phyloP scores from a whole-genome alignment of 2,888 invertebrate genomes.

The Pterostichus madidus region DNA sequence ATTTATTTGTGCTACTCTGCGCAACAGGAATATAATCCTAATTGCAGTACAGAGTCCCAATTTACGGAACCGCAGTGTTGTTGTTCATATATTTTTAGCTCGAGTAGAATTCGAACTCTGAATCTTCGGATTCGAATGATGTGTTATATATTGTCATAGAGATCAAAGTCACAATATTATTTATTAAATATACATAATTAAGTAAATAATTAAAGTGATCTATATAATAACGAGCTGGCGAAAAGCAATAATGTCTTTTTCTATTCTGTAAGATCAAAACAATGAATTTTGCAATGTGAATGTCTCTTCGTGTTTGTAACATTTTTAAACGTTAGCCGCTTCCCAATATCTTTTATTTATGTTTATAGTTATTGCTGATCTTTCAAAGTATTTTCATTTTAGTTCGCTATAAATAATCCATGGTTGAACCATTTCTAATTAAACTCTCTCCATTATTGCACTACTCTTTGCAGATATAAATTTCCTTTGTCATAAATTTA shows the following conservation, averaged over 20 bases:
- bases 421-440: conserved; percentile 48
- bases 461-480: conserved; percentile 50
- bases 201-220: no score
- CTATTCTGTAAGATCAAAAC: no score
- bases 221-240: no score
- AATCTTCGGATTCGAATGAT: not conserved
- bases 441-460: conserved; percentile 48
- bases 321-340: not conserved
- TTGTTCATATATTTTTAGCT: no score
- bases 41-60: no score
- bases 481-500: conserved; percentile 50
- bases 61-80: no score
- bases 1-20: no score
- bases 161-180: no score
- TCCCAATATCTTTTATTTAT: conserved; percentile 43
- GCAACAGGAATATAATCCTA: no score
- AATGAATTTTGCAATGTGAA: not conserved
- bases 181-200: no score
- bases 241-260: no score
- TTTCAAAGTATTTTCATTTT: conserved; percentile 27
- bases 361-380: conserved; percentile 38
- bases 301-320: not conserved
- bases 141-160: no score
- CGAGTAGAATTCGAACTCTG: not conserved
- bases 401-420: conserved; percentile 41